A percentile compares a stretch with the other conserved stretches of the same genome.
phyloP scores from a whole-genome alignment of 2,888 invertebrate species.

The Campaea margaritaria region DNA sequence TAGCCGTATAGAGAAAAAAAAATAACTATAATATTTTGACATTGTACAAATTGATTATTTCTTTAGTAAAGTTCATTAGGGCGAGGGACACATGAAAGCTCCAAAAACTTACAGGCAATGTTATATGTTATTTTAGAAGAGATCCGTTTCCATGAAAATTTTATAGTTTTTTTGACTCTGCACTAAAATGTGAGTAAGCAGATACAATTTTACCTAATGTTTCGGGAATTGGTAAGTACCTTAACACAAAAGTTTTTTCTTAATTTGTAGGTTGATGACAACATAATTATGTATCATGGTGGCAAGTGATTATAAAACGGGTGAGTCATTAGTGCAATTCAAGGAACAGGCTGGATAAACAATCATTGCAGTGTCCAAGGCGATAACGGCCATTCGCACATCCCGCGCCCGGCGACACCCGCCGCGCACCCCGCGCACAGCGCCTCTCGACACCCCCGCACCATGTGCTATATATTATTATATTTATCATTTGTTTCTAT shows the following conservation, averaged over 20 bases:
- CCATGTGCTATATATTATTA: slow-evolving; percentile 50
- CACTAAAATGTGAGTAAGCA: too few relatives aligned
- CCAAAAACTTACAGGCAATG: too few relatives aligned
- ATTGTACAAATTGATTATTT: too few relatives aligned
- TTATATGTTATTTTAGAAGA: too few relatives aligned
- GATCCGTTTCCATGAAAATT: too few relatives aligned
- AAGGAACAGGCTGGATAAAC: slow-evolving; percentile 83
- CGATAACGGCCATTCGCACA: slow-evolving; percentile 83
- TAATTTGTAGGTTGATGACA: slow-evolving; percentile 6
- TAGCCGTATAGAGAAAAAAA: too few relatives aligned
- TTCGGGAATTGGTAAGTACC: too few relatives aligned
- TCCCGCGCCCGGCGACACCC: slow-evolving; percentile 59
- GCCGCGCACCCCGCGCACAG: slow-evolving; percentile 34
- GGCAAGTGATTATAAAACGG: slow-evolving; percentile 68
- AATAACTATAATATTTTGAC: too few relatives aligned
- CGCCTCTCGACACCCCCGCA: slow-evolving; percentile 44
- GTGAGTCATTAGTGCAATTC: slow-evolving; percentile 83
- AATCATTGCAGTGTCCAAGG: slow-evolving; percentile 82
- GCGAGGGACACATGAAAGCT: too few relatives aligned
- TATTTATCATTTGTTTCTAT: not conserved
- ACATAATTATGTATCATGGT: slow-evolving; percentile 44
- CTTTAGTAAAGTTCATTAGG: too few relatives aligned
- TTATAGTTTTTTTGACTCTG: too few relatives aligned
- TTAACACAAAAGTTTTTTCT: not conserved
- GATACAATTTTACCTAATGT: too few relatives aligned